Conservation (phyloP, 2,113 vertebrate species). For the Gorilla gorilla region DNA sequence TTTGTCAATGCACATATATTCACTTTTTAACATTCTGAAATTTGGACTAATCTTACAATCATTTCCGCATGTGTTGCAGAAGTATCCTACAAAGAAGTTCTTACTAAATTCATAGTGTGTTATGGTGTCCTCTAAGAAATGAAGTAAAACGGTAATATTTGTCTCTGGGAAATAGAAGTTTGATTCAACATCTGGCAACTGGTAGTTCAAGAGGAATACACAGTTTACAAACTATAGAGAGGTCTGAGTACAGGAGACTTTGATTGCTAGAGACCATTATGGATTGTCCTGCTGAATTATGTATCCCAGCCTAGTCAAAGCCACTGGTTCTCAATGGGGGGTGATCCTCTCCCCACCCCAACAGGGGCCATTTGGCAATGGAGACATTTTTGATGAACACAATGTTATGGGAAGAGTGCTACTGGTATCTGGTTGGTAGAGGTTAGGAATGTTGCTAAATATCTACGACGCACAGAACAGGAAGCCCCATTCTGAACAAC, state of each 20-base stretch:
- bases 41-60: not conserved
- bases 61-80: too few species aligned
- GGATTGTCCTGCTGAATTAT: too few species aligned
- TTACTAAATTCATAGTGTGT: not conserved
- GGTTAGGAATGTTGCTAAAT: too few species aligned
- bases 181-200: not conserved
- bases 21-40: not conserved
- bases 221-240: not conserved
- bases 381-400: not conserved
- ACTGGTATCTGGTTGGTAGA: not conserved
- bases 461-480: accelerated
- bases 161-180: not conserved
- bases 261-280: not conserved
- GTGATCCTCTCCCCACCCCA: not conserved
- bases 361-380: not conserved
- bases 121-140: not conserved
- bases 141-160: not conserved
- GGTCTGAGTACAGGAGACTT: not conserved
- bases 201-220: not conserved
- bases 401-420: not conserved
- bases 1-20: not conserved
- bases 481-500: not conserved
- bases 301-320: not conserved
- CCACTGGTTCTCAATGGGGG: not conserved
- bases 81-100: not conserved